Base-by-base conservation (phyloP, 2,888 invertebrate genomes). In the Brachypalpus laphriformis region DNA sequence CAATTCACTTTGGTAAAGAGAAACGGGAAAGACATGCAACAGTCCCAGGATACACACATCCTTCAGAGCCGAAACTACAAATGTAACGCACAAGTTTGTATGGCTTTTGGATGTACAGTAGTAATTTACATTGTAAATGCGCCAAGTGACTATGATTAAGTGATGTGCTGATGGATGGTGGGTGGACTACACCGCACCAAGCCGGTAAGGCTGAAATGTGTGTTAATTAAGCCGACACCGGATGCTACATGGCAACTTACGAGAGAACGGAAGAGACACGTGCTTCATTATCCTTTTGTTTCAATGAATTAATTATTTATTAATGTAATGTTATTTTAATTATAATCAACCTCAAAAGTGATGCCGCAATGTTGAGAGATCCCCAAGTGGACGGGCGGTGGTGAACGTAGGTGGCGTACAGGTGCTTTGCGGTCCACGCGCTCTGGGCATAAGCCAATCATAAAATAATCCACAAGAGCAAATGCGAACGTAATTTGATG, bases 111-210 rank as follows among this genome's bases (percentile, higher is more conserved):
- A 77, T 72, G 40, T 40, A 40, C 25, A n/a, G 3, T 25, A 25
- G 82, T 82, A 77, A 82, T 82, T 82, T 77, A 72, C 82, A 82
- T 77, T 70, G 83, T 74, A 51, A 83, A 80, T 82, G 66, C 65
- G 34, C 49, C 63, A 66, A 77, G 63, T 59, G 77, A 54, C 59
- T 72, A 65, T 76, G 70, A 82, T 82, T 77, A 71, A 82, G 63
- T 72, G 61, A 77, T 63, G 45, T 16, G 28, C n/a, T n/a, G n/a
- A 28, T 31, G 34, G 22, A 2, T 16, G 28, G 42, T n/a, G n/a
- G n/a, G n/a, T n/a, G n/a, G n/a, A n/a, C n/a, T n/a, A n/a, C n/a
- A n/a, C n/a, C n/a, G n/a, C n/a, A n/a, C 22, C 22, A 34, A 14
- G 14, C 18, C 14, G 37, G 14, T 20, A n/a, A n/a, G n/a, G n/a